These are phyloP conservation scores for Phocides pigmalion DNA, from an alignment of 1,140 invertebrate genomes.

Conservation along the genomic window DNA sequence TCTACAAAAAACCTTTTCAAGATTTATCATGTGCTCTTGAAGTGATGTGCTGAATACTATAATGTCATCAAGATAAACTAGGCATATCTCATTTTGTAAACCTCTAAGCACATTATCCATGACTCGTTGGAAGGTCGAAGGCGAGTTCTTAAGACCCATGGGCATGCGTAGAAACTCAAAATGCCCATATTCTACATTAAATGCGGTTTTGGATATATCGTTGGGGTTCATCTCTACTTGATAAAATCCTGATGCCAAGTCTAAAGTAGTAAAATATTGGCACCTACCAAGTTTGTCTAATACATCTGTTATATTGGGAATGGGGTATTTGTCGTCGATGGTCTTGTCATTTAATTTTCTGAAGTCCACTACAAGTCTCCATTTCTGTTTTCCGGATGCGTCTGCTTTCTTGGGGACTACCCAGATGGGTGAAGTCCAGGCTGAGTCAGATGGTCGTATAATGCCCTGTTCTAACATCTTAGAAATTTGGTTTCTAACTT, in stretches of 20 bases:
- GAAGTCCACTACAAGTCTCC: constrained; percentile 2
- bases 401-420: neutral
- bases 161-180: constrained; percentile 26
- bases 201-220: constrained; percentile 22
- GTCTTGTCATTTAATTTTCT: constrained; percentile 31
- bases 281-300: constrained; percentile 5
- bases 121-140: constrained; percentile 20
- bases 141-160: constrained; percentile 26
- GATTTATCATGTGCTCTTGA: constrained; percentile 20
- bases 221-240: constrained; percentile 3
- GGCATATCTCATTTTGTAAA: constrained; percentile 24
- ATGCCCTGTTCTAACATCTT: constrained; percentile 28
- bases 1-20: constrained; percentile 25
- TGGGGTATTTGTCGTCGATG: constrained; percentile 30
- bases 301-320: constrained; percentile 28
- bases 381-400: constrained; percentile 29
- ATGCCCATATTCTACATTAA: constrained; percentile 23
- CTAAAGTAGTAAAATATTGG: constrained; percentile 17
- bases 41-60: constrained; percentile 12
- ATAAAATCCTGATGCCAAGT: constrained; percentile 8
- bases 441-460: constrained; percentile 23
- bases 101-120: constrained; percentile 23
- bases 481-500: constrained; percentile 25
- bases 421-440: constrained; percentile 14
- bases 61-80: constrained; percentile 13